Conservation (phyloP, 2,797 vertebrate species). For the Propithecus perrieri region DNA sequence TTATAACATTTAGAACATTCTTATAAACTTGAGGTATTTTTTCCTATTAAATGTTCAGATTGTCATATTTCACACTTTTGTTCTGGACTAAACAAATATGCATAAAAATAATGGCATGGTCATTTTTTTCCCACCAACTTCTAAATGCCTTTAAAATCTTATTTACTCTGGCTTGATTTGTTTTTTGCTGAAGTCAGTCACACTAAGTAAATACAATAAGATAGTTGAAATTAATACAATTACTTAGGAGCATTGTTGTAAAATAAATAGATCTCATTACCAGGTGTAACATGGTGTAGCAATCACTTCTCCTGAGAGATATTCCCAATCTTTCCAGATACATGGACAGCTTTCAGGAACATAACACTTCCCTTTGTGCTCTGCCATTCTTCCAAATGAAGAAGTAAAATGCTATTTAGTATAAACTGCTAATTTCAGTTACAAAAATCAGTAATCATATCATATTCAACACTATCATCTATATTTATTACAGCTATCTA, state of each 20-base stretch:
- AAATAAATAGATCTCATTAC: constrained; percentile 82
- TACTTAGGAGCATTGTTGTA: background rate
- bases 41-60: background rate
- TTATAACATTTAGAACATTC: background rate
- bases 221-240: background rate
- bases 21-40: background rate
- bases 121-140: background rate
- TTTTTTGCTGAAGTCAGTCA: background rate
- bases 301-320: constrained; percentile 96
- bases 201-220: background rate
- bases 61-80: background rate
- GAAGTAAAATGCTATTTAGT: constrained; percentile 41
- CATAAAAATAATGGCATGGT: background rate
- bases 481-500: background rate
- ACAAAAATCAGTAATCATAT: background rate
- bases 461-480: background rate
- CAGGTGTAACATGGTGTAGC: constrained; percentile 96
- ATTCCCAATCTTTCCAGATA: constrained; percentile 96
- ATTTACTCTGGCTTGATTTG: background rate
- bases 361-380: constrained; percentile 92
- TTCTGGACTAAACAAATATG: background rate
- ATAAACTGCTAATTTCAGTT: background rate
- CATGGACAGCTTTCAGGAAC: constrained; percentile 98
- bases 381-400: constrained; percentile 86
- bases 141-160: background rate